Conservation (phyloP, 2,888 invertebrate species). For the Ichneumon xanthorius region DNA sequence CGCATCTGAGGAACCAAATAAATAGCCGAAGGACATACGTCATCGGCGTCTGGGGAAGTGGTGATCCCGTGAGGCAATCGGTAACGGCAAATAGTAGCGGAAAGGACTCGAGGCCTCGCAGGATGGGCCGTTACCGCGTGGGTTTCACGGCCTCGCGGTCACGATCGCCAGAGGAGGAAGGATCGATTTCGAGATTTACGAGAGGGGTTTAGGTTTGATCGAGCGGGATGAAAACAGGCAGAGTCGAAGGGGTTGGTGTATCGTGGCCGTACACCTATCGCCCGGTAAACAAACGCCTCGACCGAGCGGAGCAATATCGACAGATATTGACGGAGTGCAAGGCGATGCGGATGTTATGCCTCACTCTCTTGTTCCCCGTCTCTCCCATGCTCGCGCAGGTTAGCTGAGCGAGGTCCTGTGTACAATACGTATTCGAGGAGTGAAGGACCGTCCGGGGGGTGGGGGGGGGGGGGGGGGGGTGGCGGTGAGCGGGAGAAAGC, state of each 20-base stretch:
- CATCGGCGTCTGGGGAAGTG: background rate
- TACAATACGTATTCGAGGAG: constrained; percentile 46
- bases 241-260: constrained; percentile 39
- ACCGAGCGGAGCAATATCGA: constrained; percentile 74
- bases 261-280: constrained; percentile 57
- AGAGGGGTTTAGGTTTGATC: constrained; percentile 34
- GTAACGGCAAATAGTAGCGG: constrained; percentile 24
- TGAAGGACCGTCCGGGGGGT: constrained; percentile 16
- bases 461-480: background rate
- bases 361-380: background rate
- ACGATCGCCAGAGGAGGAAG: constrained; percentile 34
- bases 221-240: constrained; percentile 26
- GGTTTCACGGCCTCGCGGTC: background rate
- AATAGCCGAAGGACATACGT: background rate
- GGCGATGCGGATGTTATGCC: constrained; percentile 44
- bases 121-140: background rate
- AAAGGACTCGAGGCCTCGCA: constrained; percentile 28
- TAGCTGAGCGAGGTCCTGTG: constrained; percentile 14
- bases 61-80: constrained; percentile 28
- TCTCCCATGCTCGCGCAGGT: constrained; percentile 10
- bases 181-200: constrained; percentile 53
- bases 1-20: background rate
- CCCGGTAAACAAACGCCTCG: constrained; percentile 64
- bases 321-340: constrained; percentile 76
- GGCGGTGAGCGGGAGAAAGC: background rate